phyloP scores from a whole-genome alignment of 2,797 vertebrate genomes.

The Neoniphon sammara region DNA sequence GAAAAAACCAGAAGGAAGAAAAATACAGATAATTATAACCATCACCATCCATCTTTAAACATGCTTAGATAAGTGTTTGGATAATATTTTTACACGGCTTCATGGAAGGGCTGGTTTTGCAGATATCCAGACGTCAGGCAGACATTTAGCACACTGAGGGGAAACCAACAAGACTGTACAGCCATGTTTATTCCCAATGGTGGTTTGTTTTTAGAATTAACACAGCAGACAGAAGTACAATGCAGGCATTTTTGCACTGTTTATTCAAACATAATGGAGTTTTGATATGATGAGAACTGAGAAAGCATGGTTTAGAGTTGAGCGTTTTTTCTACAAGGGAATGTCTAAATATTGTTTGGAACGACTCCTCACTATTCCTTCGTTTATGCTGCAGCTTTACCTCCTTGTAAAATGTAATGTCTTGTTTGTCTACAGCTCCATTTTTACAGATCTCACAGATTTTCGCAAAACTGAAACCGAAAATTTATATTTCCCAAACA shows the following conservation, averaged over 20 bases:
- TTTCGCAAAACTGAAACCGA: too few species aligned
- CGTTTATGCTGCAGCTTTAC: not conserved
- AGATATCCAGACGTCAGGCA: constrained; percentile 51
- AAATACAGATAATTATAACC: constrained; percentile 69
- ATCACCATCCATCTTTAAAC: constrained; percentile 63
- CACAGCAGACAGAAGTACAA: constrained; percentile 10
- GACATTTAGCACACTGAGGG: constrained; percentile 22
- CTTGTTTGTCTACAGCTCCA: not conserved
- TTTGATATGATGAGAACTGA: not conserved
- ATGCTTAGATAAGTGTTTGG: constrained; percentile 68
- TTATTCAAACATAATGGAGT: not conserved
- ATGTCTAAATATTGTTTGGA: not conserved
- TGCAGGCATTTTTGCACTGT: not conserved
- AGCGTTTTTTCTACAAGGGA: not conserved
- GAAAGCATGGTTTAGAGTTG: not conserved
- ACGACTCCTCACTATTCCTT: too few species aligned
- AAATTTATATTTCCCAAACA: too few species aligned
- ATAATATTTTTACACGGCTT: constrained; percentile 67
- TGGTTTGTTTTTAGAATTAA: constrained; percentile 39
- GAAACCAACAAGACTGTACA: constrained; percentile 45
- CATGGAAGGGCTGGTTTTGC: constrained; percentile 30
- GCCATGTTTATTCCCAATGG: constrained; percentile 15
- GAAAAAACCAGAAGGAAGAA: constrained; percentile 62
- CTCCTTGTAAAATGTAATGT: not conserved
- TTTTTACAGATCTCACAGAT: too few species aligned